phyloP scores from a whole-genome alignment of 2,113 vertebrate genomes.

The Narcine bancroftii region DNA sequence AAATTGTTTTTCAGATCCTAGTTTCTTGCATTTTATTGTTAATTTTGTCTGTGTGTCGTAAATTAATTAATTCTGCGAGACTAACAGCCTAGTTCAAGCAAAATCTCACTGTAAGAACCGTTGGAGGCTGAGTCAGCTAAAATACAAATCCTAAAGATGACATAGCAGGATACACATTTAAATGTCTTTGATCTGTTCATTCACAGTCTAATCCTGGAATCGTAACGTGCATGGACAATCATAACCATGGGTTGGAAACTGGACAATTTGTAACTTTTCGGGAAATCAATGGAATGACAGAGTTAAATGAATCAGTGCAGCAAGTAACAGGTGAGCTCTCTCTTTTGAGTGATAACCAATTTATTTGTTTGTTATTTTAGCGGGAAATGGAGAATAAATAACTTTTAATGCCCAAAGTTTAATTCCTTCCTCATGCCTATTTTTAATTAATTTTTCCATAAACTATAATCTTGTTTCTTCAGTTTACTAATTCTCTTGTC shows the following conservation, averaged over 20 bases:
- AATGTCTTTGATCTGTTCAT: neutral
- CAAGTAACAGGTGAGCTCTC: slow-evolving; percentile 73
- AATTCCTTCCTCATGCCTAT: neutral
- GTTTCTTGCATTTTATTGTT: neutral
- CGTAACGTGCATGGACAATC: slow-evolving; percentile 89
- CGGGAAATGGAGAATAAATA: neutral
- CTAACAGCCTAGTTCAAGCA: neutral
- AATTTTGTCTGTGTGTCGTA: neutral
- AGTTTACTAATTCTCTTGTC: neutral
- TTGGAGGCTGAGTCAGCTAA: neutral
- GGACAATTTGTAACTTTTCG: slow-evolving; percentile 82
- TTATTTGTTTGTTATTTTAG: neutral
- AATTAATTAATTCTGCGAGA: neutral
- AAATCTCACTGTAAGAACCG: neutral
- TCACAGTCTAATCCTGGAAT: slow-evolving; percentile 72
- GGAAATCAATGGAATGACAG: slow-evolving; percentile 84
- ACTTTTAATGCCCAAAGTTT: neutral
- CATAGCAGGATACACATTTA: neutral
- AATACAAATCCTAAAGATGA: neutral
- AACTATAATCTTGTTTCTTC: neutral
- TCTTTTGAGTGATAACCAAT: neutral
- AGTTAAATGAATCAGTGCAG: slow-evolving; percentile 70
- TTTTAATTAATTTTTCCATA: neutral
- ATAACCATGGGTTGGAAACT: slow-evolving; percentile 82
- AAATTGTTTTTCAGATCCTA: neutral